A percentile compares a stretch with the other conserved stretches of the same genome.
phyloP scores from a whole-genome alignment of 2,797 vertebrate species.

The Cirrhinus mrigala region DNA sequence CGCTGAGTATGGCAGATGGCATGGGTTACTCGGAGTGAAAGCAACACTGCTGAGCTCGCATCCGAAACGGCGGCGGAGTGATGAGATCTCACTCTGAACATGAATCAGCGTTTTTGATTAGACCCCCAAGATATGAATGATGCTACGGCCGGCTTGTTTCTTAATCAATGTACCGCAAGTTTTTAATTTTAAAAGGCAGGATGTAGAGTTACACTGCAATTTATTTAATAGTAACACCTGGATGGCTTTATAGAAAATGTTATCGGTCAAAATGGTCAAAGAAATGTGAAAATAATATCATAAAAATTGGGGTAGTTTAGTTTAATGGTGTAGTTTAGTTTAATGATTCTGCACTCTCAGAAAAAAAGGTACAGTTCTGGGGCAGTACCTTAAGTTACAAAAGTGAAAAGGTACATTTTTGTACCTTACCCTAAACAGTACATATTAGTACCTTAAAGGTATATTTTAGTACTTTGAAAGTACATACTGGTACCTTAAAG shows the following conservation, averaged over 20 bases:
- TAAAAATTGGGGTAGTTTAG: no score
- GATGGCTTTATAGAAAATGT: neutral
- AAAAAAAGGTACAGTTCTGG: no score
- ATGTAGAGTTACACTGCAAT: neutral
- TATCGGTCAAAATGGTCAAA: no score
- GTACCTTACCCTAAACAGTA: no score
- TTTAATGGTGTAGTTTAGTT: no score
- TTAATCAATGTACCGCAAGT: neutral
- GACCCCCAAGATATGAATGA: constrained; percentile 30
- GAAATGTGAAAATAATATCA: no score
- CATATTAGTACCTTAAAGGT: no score
- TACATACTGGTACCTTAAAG: no score
- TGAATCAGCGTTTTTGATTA: constrained; percentile 52
- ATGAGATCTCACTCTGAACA: constrained; percentile 52
- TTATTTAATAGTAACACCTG: neutral
- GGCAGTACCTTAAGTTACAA: no score
- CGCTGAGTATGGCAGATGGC: constrained; percentile 66
- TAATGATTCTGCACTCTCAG: no score
- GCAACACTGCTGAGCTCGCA: constrained; percentile 58
- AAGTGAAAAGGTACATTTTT: no score
- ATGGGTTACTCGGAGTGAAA: constrained; percentile 65
- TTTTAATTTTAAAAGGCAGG: constrained; percentile 1
- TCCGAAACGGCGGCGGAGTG: constrained; percentile 49
- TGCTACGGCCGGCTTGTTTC: constrained; percentile 14
- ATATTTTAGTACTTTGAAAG: no score